Conservation (phyloP, 2,797 vertebrate species). For the Anguilla pacifica region DNA sequence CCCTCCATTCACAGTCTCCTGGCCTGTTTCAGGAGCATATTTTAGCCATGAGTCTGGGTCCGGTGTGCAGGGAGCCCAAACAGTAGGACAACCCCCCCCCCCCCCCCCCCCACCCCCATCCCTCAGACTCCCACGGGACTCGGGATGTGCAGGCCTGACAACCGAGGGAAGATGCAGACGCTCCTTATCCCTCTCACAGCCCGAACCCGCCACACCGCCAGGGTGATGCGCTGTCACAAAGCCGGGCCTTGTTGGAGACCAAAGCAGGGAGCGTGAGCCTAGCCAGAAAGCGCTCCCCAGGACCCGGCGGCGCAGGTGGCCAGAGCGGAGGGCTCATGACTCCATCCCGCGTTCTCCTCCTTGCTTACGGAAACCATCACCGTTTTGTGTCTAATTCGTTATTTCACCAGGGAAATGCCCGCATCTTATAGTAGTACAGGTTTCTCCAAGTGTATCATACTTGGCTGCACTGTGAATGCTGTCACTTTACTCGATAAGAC, state of each 20-base stretch:
- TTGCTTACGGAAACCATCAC: background rate
- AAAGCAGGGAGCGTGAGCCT: background rate
- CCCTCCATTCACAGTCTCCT: constrained; percentile 26
- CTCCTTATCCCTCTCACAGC: background rate
- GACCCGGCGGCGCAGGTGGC: constrained; percentile 6
- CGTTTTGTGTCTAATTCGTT: background rate
- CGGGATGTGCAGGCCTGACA: background rate
- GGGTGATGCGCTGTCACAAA: background rate
- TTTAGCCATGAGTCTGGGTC: constrained; percentile 59
- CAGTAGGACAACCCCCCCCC: constrained; percentile 41
- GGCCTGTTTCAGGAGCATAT: constrained; percentile 39
- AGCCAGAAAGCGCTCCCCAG: background rate
- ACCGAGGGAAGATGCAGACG: background rate
- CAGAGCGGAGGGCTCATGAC: background rate
- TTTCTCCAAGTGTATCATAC: background rate
- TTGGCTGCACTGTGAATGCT: background rate
- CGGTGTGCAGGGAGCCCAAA: constrained; percentile 59
- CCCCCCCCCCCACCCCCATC: too few relatives aligned
- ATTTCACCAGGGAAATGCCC: background rate
- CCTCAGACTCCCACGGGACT: background rate
- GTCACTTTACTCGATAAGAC: background rate
- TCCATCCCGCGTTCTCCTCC: background rate
- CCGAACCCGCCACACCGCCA: background rate
- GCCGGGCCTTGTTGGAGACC: constrained; percentile 11
- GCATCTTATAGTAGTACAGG: background rate